phyloP scores from a whole-genome alignment of 2,888 invertebrate species.

The Andrena flavipes region DNA sequence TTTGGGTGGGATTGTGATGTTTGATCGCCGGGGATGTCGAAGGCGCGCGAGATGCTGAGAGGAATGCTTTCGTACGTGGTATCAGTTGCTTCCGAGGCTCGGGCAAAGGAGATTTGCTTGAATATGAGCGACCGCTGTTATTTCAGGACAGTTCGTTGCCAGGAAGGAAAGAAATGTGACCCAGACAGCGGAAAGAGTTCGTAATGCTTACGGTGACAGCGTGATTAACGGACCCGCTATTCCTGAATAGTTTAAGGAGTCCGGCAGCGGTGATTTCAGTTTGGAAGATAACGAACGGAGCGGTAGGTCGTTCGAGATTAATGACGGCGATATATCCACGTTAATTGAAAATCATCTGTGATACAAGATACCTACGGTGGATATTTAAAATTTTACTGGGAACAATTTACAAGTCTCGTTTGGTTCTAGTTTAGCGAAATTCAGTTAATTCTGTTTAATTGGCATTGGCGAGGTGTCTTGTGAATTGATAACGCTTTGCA shows the following conservation, averaged over 20 bases:
- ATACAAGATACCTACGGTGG: neutral
- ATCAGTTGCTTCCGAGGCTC: no score
- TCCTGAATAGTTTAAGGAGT: neutral
- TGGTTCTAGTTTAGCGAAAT: no score
- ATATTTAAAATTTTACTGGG: no score
- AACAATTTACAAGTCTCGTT: no score
- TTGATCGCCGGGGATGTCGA: neutral
- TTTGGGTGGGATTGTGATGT: neutral
- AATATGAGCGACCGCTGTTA: neutral
- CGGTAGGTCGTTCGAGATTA: conserved; percentile 1
- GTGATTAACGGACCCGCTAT: neutral
- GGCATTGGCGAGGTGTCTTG: no score
- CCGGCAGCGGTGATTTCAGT: neutral
- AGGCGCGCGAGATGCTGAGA: no score
- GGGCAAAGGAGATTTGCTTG: neutral
- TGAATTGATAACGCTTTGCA: no score
- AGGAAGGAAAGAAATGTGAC: neutral
- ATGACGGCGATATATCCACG: neutral
- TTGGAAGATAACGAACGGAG: conserved; percentile 12
- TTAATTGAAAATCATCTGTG: neutral
- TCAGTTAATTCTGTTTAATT: no score
- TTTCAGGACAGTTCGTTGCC: neutral
- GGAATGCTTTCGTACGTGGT: no score
- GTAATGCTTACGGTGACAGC: neutral
- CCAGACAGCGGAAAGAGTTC: neutral